A percentile compares a stretch with the other conserved stretches of the same genome.
Evolutionary conservation across 2,888 invertebrate species (phyloP).

Genomic region (Conomelus anceps): DNA sequence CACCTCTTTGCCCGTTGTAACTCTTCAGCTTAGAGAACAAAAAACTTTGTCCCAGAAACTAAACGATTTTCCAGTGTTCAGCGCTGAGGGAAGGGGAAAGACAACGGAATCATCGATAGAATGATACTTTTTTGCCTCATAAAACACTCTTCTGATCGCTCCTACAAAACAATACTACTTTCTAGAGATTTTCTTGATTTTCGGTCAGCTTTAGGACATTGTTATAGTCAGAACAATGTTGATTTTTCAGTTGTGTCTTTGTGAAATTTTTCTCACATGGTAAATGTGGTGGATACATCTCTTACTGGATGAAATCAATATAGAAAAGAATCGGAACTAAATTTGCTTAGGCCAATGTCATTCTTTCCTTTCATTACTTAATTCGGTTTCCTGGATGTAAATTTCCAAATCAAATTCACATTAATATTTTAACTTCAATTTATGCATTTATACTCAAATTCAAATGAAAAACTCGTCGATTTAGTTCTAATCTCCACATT

Average conservation of each 20-base stretch:
- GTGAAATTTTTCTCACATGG: no score
- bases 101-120: neutral
- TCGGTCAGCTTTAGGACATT: neutral
- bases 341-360: no score
- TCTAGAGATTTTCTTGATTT: neutral
- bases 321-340: no score
- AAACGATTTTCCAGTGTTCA: neutral
- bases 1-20: neutral
- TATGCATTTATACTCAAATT: no score
- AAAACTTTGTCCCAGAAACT: neutral
- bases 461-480: no score
- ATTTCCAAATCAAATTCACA: no score
- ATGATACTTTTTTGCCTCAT: neutral
- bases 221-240: neutral
- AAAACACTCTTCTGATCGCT: neutral
- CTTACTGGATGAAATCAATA: no score
- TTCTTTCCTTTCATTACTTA: no score
- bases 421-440: no score
- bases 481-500: no score
- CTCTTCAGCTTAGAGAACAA: neutral
- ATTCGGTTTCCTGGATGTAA: no score
- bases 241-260: neutral
- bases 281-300: no score
- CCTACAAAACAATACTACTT: neutral
- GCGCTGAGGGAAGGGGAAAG: neutral